These are phyloP conservation scores for Synanthedon tipuliformis DNA, from an alignment of 2,888 invertebrate species.

Conservation along the genomic window DNA sequence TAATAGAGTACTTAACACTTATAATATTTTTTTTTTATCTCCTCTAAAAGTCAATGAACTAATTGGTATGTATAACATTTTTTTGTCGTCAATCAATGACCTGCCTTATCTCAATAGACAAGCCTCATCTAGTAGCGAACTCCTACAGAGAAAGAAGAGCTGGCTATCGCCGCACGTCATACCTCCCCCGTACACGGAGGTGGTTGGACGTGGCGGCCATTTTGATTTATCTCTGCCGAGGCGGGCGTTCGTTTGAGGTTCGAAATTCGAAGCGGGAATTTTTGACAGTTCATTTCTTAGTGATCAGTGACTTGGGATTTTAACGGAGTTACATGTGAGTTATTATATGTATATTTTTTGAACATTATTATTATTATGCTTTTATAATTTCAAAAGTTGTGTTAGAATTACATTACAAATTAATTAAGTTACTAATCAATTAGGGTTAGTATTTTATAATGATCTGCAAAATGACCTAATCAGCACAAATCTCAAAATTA, in stretches of 20 bases:
- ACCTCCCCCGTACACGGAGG: constrained; percentile 22
- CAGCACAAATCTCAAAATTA: too few relatives aligned
- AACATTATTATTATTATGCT: too few relatives aligned
- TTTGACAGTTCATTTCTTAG: background rate
- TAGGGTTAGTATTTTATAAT: too few relatives aligned
- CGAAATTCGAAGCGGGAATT: background rate
- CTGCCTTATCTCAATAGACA: background rate
- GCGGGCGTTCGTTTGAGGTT: background rate
- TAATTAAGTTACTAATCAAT: too few relatives aligned
- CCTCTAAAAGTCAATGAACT: too few relatives aligned
- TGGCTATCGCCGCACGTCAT: constrained; percentile 12
- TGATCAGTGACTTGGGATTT: background rate
- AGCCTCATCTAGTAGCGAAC: background rate
- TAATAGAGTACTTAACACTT: too few relatives aligned
- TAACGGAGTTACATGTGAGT: background rate
- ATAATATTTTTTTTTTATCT: too few relatives aligned
- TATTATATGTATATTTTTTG: background rate
- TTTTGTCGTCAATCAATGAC: background rate
- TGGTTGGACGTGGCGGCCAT: constrained; percentile 17
- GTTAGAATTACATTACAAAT: too few relatives aligned
- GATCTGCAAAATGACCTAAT: too few relatives aligned
- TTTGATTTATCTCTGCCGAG: background rate
- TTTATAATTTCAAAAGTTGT: too few relatives aligned
- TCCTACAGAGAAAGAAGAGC: constrained; percentile 8
- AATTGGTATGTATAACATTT: too few relatives aligned